phyloP scores from a whole-genome alignment of 2,797 vertebrate genomes.

The Basileuterus tristriatus region DNA sequence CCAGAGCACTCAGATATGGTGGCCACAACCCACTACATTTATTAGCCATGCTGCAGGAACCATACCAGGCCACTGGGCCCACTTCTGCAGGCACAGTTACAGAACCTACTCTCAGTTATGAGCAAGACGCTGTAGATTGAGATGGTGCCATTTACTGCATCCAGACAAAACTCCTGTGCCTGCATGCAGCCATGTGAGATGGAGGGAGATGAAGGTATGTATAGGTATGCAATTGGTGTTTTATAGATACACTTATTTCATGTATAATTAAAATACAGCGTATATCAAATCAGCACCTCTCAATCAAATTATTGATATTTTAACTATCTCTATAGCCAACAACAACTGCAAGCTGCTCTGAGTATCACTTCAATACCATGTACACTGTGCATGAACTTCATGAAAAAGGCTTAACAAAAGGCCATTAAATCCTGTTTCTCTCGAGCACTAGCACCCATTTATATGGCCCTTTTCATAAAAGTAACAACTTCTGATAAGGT shows the following conservation, averaged over 20 bases:
- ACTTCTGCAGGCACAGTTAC: neutral
- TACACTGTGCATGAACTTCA: neutral
- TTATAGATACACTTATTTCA: neutral
- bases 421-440: neutral
- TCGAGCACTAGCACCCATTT: neutral
- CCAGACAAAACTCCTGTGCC: neutral
- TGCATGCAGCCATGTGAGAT: neutral
- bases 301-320: neutral
- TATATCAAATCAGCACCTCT: neutral
- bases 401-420: neutral
- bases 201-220: neutral
- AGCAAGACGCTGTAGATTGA: neutral
- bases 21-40: neutral
- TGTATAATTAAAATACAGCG: neutral
- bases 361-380: neutral
- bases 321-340: neutral
- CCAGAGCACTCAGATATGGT: neutral
- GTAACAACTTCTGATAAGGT: neutral
- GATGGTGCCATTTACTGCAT: neutral
- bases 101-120: neutral
- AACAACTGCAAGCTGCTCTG: neutral
- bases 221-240: neutral
- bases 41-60: neutral
- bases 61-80: fast-evolving
- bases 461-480: neutral